Evolutionary conservation across 2,888 invertebrate genomes (phyloP).

Genomic region (Rhamnusium bicolor): DNA sequence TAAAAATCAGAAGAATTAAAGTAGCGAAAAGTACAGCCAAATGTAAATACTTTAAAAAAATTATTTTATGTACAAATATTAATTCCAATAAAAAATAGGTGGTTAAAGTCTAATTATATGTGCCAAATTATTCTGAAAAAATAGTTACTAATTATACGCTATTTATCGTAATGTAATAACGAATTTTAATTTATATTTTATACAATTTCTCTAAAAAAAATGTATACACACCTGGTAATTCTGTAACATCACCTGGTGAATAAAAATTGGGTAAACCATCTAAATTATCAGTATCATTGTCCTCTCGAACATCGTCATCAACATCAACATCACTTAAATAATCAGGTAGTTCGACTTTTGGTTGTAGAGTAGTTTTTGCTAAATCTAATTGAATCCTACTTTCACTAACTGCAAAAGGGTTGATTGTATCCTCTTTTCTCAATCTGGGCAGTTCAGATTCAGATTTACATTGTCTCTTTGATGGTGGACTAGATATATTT

Average conservation of each 20-base stretch:
- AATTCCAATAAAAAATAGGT: too few relatives aligned
- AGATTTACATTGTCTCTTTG: conserved; percentile 64
- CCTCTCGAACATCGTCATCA: conserved; percentile 63
- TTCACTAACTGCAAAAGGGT: conserved; percentile 65
- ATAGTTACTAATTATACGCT: too few relatives aligned
- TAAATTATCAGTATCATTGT: conserved; percentile 62
- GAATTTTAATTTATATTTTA: too few relatives aligned
- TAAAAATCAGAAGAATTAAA: too few relatives aligned
- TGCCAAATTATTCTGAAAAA: too few relatives aligned
- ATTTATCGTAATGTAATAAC: too few relatives aligned
- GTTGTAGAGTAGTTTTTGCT: conserved; percentile 70
- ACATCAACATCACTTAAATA: conserved; percentile 81
- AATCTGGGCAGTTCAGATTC: conserved; percentile 60
- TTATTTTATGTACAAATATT: too few relatives aligned
- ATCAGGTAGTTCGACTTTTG: conserved; percentile 83
- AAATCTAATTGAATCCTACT: conserved; percentile 58
- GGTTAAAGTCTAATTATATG: too few relatives aligned
- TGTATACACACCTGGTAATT: conserved; percentile 58
- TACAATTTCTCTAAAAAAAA: too few relatives aligned
- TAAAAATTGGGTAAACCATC: conserved; percentile 59
- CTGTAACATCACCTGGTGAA: conserved; percentile 60
- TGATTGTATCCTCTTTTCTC: conserved; percentile 60
- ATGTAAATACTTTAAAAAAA: too few relatives aligned
- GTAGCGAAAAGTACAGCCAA: too few relatives aligned
- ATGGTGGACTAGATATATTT: conserved; percentile 60